These are phyloP conservation scores for Zaprionus tsacasi DNA, from an alignment of 1,140 invertebrate species.

Conservation along the genomic window DNA sequence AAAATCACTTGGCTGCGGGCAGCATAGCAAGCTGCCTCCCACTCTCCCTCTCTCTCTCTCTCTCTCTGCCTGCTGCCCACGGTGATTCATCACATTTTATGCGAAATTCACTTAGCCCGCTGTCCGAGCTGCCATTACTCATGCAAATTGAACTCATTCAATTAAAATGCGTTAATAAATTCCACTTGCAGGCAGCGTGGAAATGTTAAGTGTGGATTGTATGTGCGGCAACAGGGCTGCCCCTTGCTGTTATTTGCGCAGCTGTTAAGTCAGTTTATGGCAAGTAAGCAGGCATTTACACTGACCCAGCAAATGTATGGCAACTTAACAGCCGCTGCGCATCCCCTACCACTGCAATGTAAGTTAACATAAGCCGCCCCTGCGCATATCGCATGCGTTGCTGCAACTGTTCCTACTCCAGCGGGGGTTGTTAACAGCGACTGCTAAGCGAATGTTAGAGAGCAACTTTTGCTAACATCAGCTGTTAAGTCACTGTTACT, in stretches of 20 bases:
- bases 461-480: too few relatives aligned
- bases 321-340: not conserved
- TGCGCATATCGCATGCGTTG: not conserved
- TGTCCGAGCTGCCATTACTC: conserved; percentile 48
- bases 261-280: conserved; percentile 16
- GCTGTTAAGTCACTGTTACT: not conserved
- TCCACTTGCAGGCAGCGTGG: conserved; percentile 13
- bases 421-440: not conserved
- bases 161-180: conserved; percentile 40
- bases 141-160: conserved; percentile 62
- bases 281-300: not conserved
- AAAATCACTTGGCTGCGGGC: conserved; percentile 38
- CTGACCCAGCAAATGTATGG: not conserved
- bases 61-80: not conserved
- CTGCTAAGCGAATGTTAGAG: not conserved
- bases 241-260: conserved; percentile 12
- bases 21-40: not conserved
- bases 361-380: not conserved
- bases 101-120: conserved; percentile 57
- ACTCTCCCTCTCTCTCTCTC: not conserved
- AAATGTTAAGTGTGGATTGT: not conserved
- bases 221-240: conserved; percentile 5
- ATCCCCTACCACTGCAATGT: not conserved
- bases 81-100: conserved; percentile 37
- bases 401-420: not conserved